Evolutionary conservation across 2,888 invertebrate genomes (phyloP).

Genomic region (Drosophila mercatorum): DNA sequence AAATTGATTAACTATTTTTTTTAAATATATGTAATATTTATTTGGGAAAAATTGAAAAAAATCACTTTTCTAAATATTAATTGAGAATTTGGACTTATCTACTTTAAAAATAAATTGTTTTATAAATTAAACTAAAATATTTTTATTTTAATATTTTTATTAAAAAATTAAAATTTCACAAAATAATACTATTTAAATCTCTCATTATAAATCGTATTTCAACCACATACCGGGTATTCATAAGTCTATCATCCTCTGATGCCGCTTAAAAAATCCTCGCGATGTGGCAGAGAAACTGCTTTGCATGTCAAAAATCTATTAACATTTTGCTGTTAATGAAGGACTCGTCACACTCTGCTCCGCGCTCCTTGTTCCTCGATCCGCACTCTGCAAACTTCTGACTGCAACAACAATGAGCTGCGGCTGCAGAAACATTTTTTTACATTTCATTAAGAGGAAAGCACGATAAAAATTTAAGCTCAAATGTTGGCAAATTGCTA

Average conservation of each 20-base stretch:
- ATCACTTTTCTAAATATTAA: no score
- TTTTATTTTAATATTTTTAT: no score
- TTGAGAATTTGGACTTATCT: no score
- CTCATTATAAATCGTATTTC: no score
- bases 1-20: no score
- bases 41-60: no score
- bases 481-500: conserved; percentile 67
- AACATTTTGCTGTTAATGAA: conserved; percentile 73
- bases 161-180: no score
- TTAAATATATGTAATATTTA: no score
- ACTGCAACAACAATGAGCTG: conserved; percentile 30
- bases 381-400: conserved; percentile 1
- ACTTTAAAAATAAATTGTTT: no score
- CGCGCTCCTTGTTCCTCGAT: background rate
- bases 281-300: conserved; percentile 16
- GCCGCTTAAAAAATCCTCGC: conserved; percentile 13
- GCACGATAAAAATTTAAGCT: conserved; percentile 45
- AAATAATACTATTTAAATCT: no score
- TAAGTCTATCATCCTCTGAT: background rate
- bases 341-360: conserved; percentile 16
- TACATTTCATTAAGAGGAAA: conserved; percentile 52
- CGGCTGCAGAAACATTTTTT: conserved; percentile 45
- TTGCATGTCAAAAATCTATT: conserved; percentile 67
- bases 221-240: background rate
- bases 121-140: no score